Conservation (phyloP, 2,113 vertebrate species). For the Pelusios castaneus region DNA sequence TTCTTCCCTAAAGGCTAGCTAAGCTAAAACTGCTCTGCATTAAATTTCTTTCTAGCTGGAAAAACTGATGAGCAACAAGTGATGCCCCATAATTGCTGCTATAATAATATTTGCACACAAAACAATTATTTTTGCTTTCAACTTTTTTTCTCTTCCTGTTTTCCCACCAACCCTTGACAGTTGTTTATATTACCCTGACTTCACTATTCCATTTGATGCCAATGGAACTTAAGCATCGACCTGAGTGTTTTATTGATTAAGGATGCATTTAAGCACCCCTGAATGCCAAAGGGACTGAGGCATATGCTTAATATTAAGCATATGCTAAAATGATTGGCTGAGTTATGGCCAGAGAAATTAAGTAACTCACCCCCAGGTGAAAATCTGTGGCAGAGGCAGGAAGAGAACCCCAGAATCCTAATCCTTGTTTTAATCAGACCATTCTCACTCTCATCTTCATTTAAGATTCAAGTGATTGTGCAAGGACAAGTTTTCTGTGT, state of each 20-base stretch:
- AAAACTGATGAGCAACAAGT: neutral
- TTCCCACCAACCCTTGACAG: neutral
- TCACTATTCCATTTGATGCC: constrained; percentile 1
- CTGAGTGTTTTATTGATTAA: neutral
- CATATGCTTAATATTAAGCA: neutral
- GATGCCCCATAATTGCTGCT: neutral
- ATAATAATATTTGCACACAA: constrained; percentile 6
- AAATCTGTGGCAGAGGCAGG: neutral
- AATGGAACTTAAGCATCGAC: constrained; percentile 16
- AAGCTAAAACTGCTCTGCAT: neutral
- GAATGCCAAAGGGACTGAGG: constrained; percentile 21
- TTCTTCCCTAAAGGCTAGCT: neutral
- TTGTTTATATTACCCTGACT: neutral
- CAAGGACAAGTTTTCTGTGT: too few species aligned
- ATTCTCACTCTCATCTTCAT: too few species aligned
- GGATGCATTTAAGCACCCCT: neutral
- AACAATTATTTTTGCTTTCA: neutral
- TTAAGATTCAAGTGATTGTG: too few species aligned
- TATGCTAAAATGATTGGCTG: neutral
- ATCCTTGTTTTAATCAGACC: too few species aligned
- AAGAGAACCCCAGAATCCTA: too few species aligned
- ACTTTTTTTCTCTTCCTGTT: neutral
- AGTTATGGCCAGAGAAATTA: neutral
- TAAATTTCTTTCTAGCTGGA: neutral
- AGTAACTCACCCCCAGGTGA: neutral